Conservation (phyloP, 2,797 vertebrate species). For the Allobates femoralis region DNA sequence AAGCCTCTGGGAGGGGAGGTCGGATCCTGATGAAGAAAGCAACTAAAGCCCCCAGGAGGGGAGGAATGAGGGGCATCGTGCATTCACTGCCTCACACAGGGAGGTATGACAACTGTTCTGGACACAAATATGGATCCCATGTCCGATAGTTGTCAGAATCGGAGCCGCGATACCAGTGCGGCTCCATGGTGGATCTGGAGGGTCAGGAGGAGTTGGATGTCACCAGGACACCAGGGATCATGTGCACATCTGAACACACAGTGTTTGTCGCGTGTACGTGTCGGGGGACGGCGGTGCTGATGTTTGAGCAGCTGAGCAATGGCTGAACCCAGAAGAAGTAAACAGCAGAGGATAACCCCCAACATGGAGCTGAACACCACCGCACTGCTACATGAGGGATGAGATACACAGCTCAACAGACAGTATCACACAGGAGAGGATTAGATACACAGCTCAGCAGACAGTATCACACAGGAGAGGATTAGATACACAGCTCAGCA, state of each 20-base stretch:
- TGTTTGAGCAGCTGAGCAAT: conserved; percentile 1
- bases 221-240: neutral
- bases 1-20: too few relatives aligned
- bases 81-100: neutral
- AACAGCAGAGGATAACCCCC: neutral
- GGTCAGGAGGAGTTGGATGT: neutral
- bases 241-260: neutral
- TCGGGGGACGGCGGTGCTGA: neutral
- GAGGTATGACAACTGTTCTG: neutral
- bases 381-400: neutral
- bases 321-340: neutral
- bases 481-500: too few relatives aligned
- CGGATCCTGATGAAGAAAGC: too few relatives aligned
- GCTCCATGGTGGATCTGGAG: neutral
- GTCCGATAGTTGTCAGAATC: neutral
- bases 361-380: neutral
- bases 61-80: too few relatives aligned
- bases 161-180: neutral
- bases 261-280: neutral
- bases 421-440: too few relatives aligned
- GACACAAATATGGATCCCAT: neutral
- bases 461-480: too few relatives aligned
- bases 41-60: too few relatives aligned
- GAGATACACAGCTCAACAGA: neutral
- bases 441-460: too few relatives aligned